Evolutionary conservation across 1,140 invertebrate species (phyloP).

Genomic region (Wasmannia auropunctata): DNA sequence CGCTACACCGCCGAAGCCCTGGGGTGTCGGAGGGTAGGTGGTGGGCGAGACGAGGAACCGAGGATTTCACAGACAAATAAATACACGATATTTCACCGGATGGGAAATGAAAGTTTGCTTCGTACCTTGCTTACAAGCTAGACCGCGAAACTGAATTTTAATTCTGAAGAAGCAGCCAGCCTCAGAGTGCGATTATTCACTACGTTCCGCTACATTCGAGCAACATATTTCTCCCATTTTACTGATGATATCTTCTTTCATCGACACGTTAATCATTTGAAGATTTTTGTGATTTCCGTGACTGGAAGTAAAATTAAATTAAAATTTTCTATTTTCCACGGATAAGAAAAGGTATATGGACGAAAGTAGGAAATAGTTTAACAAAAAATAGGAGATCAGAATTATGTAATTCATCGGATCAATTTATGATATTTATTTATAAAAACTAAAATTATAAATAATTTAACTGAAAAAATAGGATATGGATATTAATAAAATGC

Average conservation of each 20-base stretch:
- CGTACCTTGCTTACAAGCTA: conserved; percentile 72
- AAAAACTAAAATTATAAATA: neutral
- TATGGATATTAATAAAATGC: neutral
- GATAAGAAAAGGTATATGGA: neutral
- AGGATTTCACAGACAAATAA: conserved; percentile 81
- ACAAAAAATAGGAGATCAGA: neutral
- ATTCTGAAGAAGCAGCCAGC: conserved; percentile 70
- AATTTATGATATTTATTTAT: neutral
- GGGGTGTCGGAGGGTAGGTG: conserved; percentile 57
- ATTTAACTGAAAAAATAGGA: neutral
- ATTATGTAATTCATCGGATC: neutral
- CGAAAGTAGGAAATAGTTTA: neutral
- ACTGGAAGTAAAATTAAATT: neutral
- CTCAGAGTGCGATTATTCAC: conserved; percentile 63
- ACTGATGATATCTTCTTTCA: neutral
- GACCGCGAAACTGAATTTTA: conserved; percentile 79
- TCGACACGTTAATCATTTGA: neutral
- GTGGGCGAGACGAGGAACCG: conserved; percentile 75
- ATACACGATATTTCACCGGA: conserved; percentile 81
- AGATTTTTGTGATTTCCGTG: neutral
- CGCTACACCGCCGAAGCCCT: conserved; percentile 60
- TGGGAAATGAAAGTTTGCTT: conserved; percentile 81
- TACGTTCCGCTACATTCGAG: conserved; percentile 39
- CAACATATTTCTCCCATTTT: conserved; percentile 31
- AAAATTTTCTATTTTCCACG: neutral